phyloP scores from a whole-genome alignment of 2,888 invertebrate species.

The Tortricodes alternella region DNA sequence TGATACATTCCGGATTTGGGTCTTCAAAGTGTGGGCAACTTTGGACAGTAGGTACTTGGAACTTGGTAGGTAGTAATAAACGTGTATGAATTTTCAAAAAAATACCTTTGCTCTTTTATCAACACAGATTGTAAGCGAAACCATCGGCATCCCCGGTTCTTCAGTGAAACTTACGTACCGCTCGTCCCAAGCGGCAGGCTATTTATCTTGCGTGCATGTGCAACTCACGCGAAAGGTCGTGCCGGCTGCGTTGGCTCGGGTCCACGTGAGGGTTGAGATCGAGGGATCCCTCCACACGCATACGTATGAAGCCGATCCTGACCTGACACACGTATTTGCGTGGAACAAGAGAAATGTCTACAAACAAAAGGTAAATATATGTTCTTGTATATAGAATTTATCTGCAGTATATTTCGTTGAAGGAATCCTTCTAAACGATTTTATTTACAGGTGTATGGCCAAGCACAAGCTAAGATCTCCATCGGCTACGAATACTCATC shows the following conservation, averaged over 20 bases:
- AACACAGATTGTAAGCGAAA: conserved; percentile 97
- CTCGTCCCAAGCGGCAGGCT: conserved; percentile 96
- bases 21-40: no score
- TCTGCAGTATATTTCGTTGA: not conserved
- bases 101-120: not conserved
- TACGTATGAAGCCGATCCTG: conserved; percentile 97
- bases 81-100: not conserved
- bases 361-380: conserved; percentile 89
- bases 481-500: conserved; percentile 97
- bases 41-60: no score
- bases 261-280: conserved; percentile 95
- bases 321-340: conserved; percentile 96
- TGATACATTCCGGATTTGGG: no score
- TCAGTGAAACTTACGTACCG: conserved; percentile 97
- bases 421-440: not conserved
- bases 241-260: conserved; percentile 91
- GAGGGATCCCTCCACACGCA: conserved; percentile 96
- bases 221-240: conserved; percentile 91
- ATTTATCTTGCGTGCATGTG: conserved; percentile 95
- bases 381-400: not conserved
- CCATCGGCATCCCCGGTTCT: conserved; percentile 96
- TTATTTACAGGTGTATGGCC: conserved; percentile 86
- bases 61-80: no score
- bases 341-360: conserved; percentile 99
- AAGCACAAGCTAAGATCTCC: conserved; percentile 93